phyloP scores from a whole-genome alignment of 2,797 vertebrate species.

The Thunnus albacares region DNA sequence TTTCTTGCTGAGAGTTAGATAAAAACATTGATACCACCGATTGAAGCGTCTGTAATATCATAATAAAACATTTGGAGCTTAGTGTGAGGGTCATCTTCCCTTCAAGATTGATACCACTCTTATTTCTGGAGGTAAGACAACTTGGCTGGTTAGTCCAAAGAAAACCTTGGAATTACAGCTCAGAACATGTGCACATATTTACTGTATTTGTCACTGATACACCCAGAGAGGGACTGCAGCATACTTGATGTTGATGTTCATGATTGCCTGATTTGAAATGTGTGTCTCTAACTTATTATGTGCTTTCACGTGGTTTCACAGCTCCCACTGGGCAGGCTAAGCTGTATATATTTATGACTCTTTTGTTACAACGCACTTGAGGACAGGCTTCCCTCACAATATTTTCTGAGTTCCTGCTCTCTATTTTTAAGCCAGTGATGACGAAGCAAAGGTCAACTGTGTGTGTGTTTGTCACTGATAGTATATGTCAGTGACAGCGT shows the following conservation, averaged over 20 bases:
- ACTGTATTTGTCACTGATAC: not conserved
- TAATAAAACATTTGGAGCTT: too few relatives aligned
- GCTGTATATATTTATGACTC: not conserved
- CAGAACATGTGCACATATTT: not conserved
- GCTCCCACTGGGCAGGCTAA: not conserved
- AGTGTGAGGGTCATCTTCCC: too few relatives aligned
- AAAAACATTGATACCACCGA: too few relatives aligned
- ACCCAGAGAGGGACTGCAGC: not conserved
- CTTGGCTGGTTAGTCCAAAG: too few relatives aligned
- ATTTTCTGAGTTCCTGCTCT: not conserved
- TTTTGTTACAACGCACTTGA: not conserved
- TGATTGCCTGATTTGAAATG: not conserved
- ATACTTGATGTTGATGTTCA: not conserved
- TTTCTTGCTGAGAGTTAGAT: too few relatives aligned
- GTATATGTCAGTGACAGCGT: not conserved
- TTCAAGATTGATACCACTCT: too few relatives aligned
- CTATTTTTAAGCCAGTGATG: too few relatives aligned
- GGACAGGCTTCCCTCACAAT: not conserved
- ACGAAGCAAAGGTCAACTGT: slow-evolving; percentile 29
- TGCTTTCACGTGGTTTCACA: not conserved
- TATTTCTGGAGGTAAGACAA: too few relatives aligned
- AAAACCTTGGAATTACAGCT: not conserved
- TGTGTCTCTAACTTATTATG: not conserved
- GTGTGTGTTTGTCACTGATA: not conserved
- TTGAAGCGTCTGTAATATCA: too few relatives aligned